Evolutionary conservation across 2,797 vertebrate genomes (phyloP).

Genomic region (Clarias pachynema): DNA sequence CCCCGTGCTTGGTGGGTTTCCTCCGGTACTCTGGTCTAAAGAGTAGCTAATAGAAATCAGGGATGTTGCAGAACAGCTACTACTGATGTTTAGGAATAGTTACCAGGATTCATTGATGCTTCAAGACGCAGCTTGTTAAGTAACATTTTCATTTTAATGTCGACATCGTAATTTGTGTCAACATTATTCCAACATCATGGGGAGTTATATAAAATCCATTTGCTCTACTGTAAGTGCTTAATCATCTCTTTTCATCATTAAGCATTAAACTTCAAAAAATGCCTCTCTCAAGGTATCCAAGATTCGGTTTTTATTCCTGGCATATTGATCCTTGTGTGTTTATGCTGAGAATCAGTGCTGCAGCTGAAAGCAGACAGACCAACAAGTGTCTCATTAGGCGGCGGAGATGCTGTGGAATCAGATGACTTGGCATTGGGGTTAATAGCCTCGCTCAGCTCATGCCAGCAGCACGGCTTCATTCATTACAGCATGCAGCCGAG

Average conservation of each 20-base stretch:
- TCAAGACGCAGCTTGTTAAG: not conserved
- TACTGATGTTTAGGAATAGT: not conserved
- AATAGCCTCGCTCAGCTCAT: conserved; percentile 78
- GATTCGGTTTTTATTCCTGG: conserved; percentile 1
- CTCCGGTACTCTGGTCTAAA: no score
- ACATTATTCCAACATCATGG: not conserved
- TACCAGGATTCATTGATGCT: not conserved
- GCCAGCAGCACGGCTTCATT: conserved; percentile 74
- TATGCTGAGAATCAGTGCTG: conserved; percentile 43
- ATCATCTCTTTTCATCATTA: conserved; percentile 35
- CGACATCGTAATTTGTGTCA: not conserved
- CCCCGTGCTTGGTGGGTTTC: no score
- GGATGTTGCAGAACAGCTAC: not conserved
- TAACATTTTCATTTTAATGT: no score
- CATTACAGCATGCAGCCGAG: conserved; percentile 70
- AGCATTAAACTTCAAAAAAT: conserved; percentile 7
- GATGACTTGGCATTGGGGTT: conserved; percentile 77
- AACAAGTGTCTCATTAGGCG: conserved; percentile 58
- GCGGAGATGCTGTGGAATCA: conserved; percentile 67
- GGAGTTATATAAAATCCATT: conserved; percentile 24
- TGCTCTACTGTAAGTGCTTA: conserved; percentile 12
- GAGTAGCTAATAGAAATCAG: not conserved
- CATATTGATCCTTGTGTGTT: conserved; percentile 43
- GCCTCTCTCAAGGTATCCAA: not conserved
- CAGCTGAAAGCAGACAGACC: conserved; percentile 51